Base-by-base conservation (phyloP, 1,140 invertebrate genomes). In the Bombus turneri region DNA sequence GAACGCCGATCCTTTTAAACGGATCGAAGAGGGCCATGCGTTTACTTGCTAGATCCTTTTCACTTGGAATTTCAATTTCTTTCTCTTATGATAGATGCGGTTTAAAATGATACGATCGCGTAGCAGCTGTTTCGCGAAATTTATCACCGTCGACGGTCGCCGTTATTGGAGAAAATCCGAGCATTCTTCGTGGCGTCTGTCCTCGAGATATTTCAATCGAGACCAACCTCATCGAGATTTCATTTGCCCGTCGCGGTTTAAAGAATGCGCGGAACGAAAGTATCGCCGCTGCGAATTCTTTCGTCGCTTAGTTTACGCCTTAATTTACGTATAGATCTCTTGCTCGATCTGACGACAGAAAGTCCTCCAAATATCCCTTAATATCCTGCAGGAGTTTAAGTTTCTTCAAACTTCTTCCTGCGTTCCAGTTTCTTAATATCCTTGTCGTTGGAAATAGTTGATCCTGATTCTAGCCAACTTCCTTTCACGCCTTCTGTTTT, bases 191-290 rank as follows among this genome's bases (percentile, higher is more conserved):
- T 9, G 43, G 34, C 34, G 41, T 64, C 31, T 25, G 8, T 25
- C 3, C 34, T 22, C 13, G 15, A 37, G 18, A 57, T 83, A 83
- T 68, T 83, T 68, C 41, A 75, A 76, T 83, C 13, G 37, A 47
- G 39, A 73, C 22, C 68, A 41, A 22, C 28, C n/a, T 22, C 43
- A 41, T 41, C 28, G 62, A 68, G 73, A 83, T 68, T 83, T 53
- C 43, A 77, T 77, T 77, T 39, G 28, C 8, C 8, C 6, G 25
- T 25, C 47, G 5, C n/a, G 47, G 25, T 8, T 31, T 4, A 43
- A 64, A 64, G 81, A 83, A 83, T 66, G 41, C 22, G 25, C 41
- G 39, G n/a, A 66, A 59, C 31, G 72, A 82, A 82, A 82, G 59
- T 75, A 82, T 47, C 43, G 25, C 8, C 6, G 43, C 28, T 8